Base-by-base conservation (phyloP, 2,888 invertebrate genomes). In the Osedax fenrisi region DNA sequence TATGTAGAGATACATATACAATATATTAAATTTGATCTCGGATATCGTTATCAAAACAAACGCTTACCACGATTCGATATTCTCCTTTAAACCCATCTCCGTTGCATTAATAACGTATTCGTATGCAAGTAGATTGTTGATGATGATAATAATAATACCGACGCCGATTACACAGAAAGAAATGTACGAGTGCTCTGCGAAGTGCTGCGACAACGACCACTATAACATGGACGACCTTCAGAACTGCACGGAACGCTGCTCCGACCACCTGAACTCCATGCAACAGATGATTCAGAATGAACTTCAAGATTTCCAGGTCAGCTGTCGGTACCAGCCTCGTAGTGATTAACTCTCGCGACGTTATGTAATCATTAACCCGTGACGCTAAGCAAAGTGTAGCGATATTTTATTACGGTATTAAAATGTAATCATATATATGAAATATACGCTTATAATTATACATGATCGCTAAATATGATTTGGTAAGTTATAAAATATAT, bases 131-230 rank as follows among this genome's bases (percentile, higher is more conserved):
- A n/a, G n/a, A n/a, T n/a, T n/a, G n/a, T n/a, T n/a, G n/a, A n/a
- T n/a, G n/a, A n/a, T n/a, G n/a, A n/a, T n/a, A n/a, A n/a, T n/a
- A n/a, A n/a, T n/a, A n/a, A n/a, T n/a, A n/a, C n/a, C n/a, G n/a
- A n/a, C n/a, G n/a, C n/a, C n/a, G n/a, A n/a, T n/a, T n/a, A n/a
- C n/a, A 26, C 78, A 83, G 83, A 82, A 79, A 71, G 81, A 84
- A 67, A 94, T 94, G 93, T 93, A 94, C 82, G 87, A 89, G 79
- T 95, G 94, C 86, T 91, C 94, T 0, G 91, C 92, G 0, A 88
- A 86, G 79, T 95, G 95, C 83, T 94, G 94, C 82, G 91, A 92
- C 77, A 90, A 92, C 80, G 85, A 86, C 24, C 86, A 87, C 23
- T 86, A 88, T 0, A 89, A 90, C 0, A 85, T 92, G 77, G 91